phyloP scores from a whole-genome alignment of 2,113 vertebrate species.

The Mellivora capensis region DNA sequence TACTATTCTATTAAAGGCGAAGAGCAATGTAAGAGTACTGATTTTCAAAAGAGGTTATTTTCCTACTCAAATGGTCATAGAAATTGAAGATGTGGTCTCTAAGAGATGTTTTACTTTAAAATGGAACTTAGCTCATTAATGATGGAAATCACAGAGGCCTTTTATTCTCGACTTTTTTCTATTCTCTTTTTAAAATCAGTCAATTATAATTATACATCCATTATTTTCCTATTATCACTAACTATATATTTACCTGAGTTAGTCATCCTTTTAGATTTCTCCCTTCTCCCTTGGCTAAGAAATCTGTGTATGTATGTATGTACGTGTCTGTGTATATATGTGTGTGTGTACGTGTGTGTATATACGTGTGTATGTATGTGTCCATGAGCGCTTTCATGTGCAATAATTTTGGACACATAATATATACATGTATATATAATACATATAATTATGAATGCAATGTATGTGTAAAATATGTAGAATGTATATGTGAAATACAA shows the following conservation, averaged over 20 bases:
- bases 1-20: neutral
- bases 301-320: neutral
- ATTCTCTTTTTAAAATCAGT: neutral
- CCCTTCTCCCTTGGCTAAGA: neutral
- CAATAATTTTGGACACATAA: neutral
- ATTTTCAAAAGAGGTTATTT: neutral
- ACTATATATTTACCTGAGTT: neutral
- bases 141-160: neutral
- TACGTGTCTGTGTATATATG: accelerated
- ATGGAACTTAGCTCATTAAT: neutral
- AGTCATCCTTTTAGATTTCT: neutral
- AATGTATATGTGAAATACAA: neutral
- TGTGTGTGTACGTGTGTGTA: too few species aligned
- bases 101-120: neutral
- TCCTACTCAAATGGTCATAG: neutral
- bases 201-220: neutral
- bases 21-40: neutral
- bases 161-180: neutral
- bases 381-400: too few species aligned
- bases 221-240: neutral
- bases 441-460: neutral
- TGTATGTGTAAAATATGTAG: neutral
- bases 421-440: neutral
- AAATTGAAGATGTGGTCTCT: neutral
- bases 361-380: neutral